Evolutionary conservation across 2,113 vertebrate genomes (phyloP), one percentile per base, ranked within the genome.

Genomic region (Menidia beryllina): DNA sequence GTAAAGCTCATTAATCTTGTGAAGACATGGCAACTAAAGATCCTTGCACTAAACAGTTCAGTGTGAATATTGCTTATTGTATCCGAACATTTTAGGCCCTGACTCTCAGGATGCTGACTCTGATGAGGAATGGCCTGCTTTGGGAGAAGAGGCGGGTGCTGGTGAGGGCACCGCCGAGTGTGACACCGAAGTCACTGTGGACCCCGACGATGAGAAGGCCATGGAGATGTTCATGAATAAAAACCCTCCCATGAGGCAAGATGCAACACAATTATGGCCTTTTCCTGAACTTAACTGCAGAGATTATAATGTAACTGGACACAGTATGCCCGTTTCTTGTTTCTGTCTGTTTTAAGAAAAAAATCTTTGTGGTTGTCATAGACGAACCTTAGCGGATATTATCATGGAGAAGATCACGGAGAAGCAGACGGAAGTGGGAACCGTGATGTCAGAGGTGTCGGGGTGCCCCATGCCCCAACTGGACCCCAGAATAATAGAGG

Each of bases 351-450:
- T 54, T 36, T 48, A 3, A n/a, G n/a, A n/a, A n/a, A n/a, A n/a
- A n/a, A n/a, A n/a, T 67, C n/a, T 77, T 25, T 64, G 19, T 84
- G 51, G 63, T 51, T 54, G 20, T 39, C 7, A 19, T 55, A 99
- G 98, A 65, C 94, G 93, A 20, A 99, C 97, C 0, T 90, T 99
- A 69, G 97, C 96, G 0, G 98, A 99, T 72, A 95, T 99, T 69
- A 99, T 99, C 83, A 95, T 98, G 97, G 98, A 97, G 89, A 99
- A 98, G 91, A 93, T 99, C 69, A 99, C 97, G 0, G 98, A 99
- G 91, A 99, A 99, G 90, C 95, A 99, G 90, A 99, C 97, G 0
- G 98, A 99, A 84, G 97, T 99, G 3, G 95, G 95, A 25, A 96
- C 95, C 0, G 94, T 93, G 27, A 93, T 99, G 93, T 99, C 98